Evolutionary conservation across 2,888 invertebrate genomes (phyloP).

Genomic region (Drosophila subquinaria): DNA sequence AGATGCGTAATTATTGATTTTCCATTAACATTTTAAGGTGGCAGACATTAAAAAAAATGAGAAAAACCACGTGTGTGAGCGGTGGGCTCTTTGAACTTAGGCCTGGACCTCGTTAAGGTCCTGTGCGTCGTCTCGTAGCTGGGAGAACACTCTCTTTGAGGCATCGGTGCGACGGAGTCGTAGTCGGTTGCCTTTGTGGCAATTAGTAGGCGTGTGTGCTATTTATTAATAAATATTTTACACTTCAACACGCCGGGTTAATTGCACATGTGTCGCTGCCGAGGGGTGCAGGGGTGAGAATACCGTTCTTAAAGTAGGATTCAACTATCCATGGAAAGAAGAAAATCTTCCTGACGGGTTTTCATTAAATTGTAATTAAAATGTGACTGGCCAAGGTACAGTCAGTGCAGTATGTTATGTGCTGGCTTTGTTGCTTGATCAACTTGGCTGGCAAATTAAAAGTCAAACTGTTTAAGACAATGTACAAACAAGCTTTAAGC

Average conservation of each 20-base stretch:
- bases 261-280: constrained; percentile 56
- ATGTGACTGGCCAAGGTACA: constrained; percentile 26
- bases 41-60: constrained; percentile 40
- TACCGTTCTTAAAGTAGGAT: constrained; percentile 42
- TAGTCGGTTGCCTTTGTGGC: constrained; percentile 67
- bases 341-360: background rate
- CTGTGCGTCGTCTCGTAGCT: constrained; percentile 62
- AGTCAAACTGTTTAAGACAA: constrained; percentile 82
- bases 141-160: constrained; percentile 70
- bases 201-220: constrained; percentile 74
- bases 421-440: constrained; percentile 52
- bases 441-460: constrained; percentile 75
- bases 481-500: constrained; percentile 72
- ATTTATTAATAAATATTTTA: constrained; percentile 83
- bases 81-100: constrained; percentile 74
- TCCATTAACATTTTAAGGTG: constrained; percentile 74
- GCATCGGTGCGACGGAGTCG: constrained; percentile 40
- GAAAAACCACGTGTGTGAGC: constrained; percentile 44
- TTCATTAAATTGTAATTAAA: constrained; percentile 67
- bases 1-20: constrained; percentile 84
- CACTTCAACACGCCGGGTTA: constrained; percentile 80
- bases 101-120: constrained; percentile 55
- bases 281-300: background rate
- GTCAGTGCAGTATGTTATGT: constrained; percentile 1
- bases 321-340: background rate